phyloP scores from a whole-genome alignment of 2,113 vertebrate species.

The Callipepla californica region DNA sequence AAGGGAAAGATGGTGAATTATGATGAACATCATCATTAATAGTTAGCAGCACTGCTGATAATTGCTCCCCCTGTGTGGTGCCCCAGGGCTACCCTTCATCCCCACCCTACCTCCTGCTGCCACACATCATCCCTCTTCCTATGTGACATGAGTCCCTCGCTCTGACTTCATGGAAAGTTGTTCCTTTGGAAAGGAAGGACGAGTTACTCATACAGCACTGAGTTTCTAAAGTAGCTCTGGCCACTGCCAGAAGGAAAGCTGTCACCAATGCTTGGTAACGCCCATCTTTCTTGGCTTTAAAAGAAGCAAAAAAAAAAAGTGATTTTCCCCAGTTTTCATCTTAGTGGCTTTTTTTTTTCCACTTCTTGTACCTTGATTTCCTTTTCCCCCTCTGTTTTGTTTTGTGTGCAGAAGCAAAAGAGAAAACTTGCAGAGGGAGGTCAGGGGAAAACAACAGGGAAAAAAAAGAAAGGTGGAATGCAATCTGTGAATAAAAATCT shows the following conservation, averaged over 20 bases:
- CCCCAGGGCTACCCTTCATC: not conserved
- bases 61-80: not conserved
- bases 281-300: not conserved
- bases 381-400: too few relatives aligned
- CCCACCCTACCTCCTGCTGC: not conserved
- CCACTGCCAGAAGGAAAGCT: not conserved
- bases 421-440: not conserved
- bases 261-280: not conserved
- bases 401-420: not conserved
- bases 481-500: not conserved
- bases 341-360: rapidly evolving
- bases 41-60: not conserved
- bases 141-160: not conserved
- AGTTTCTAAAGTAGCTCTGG: too few relatives aligned
- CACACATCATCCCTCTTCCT: not conserved
- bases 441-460: not conserved
- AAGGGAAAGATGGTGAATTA: not conserved
- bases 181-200: not conserved
- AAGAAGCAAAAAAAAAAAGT: not conserved
- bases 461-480: not conserved
- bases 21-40: not conserved
- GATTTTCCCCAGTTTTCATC: not conserved
- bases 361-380: not conserved
- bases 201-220: rapidly evolving
- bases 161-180: not conserved